Base-by-base conservation (phyloP, 2,888 invertebrate genomes). In the Gryllus longicercus region DNA sequence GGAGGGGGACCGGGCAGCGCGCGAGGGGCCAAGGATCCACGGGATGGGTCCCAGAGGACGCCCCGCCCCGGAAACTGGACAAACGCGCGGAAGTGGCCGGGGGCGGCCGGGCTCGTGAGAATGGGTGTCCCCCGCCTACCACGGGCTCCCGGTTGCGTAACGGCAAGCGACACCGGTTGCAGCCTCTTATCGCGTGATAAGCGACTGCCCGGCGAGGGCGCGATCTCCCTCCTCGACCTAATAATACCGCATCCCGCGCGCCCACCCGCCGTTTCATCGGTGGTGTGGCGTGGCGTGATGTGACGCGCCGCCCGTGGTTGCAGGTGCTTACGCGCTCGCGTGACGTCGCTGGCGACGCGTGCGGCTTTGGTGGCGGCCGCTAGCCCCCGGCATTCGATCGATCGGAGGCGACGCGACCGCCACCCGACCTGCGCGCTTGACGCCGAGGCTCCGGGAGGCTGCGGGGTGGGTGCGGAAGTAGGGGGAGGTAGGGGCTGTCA, bases 31-130 rank as follows among this genome's bases (percentile, higher is more conserved):
- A 18, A 18, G 63, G 14, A 63, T 63, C n/a, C n/a, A 63, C 50
- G 23, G 77, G 77, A 51, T 18, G 50, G 50, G 23, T 23, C 38
- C 74, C 25, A 51, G 63, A 77, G 23, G 23, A 23, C 25, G 14
- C 49, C 10, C 74, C 78, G n/a, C 78, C 78, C 78, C 51, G 78
- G 78, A 78, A 51, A 63, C 18, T 2, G 14, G 18, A 78, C 78
- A 78, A 78, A 78, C 25, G 63, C 63, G 63, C 78, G 78, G 78
- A 78, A 78, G 49, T 78, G 78, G 63, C 38, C 38, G 78, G 16
- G 63, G 38, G 51, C 25, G 21, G n/a, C 2, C 21, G 18, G 50
- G 21, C 16, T 8, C 14, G 51, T 38, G 25, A 77, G n/a, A 18
- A 10, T 76, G 25, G 18, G 25, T 38, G 18, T n/a, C 38, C 25